Conservation (phyloP, 2,888 invertebrate species). For the Apamea sordens region DNA sequence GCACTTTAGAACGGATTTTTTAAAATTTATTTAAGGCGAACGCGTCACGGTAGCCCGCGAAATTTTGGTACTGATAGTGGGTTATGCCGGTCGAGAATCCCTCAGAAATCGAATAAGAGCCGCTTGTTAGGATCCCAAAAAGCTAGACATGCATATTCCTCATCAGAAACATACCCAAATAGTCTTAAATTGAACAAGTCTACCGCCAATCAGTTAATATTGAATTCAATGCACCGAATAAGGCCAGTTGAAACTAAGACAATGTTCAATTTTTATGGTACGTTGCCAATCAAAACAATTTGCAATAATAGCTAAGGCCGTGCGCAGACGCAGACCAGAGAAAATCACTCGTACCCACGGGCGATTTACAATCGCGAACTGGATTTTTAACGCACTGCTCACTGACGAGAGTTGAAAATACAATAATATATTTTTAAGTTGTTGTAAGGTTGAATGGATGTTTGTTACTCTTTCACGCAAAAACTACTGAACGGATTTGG, state of each 20-base stretch:
- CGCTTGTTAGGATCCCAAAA: not conserved
- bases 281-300: constrained; percentile 37
- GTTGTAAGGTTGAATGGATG: too few species aligned
- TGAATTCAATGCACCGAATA: constrained; percentile 32
- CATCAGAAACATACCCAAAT: not conserved
- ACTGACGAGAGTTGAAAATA: not conserved
- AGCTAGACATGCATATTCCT: not conserved
- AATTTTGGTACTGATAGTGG: not conserved
- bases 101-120: not conserved
- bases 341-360: not conserved
- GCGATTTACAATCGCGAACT: not conserved
- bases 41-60: too few species aligned
- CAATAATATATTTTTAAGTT: too few species aligned
- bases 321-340: not conserved
- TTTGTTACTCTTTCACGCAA: too few species aligned
- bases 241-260: constrained; percentile 27
- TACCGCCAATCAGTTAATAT: constrained; percentile 26
- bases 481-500: too few species aligned
- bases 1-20: too few species aligned
- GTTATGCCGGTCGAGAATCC: not conserved
- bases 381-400: not conserved
- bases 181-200: not conserved
- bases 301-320: constrained; percentile 11
- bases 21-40: too few species aligned
- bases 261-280: constrained; percentile 46